Base-by-base conservation (phyloP, 2,888 invertebrate genomes). In the Mycalesis mineus region DNA sequence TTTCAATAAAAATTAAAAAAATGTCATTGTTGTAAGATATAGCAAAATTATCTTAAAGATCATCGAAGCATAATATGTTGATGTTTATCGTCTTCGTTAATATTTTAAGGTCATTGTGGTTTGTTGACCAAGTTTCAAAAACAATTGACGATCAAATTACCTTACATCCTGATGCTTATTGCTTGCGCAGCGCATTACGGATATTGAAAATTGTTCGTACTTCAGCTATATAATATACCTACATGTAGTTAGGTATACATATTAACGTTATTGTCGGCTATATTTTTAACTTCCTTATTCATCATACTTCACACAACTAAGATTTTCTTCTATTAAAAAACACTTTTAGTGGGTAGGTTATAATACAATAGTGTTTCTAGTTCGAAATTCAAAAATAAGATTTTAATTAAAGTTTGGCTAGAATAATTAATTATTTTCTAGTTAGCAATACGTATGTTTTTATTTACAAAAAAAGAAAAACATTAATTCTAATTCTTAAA, bases 401-500 rank as follows among this genome's bases (percentile, higher is more conserved):
- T 11, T 22, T 22, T 11, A 41, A 22, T 22, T n/a, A 22, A 22
- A 4, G 2, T 22, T 22, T 22, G 5, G n/a, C n/a, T n/a, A n/a
- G n/a, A n/a, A n/a, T n/a, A n/a, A n/a, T n/a, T n/a, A n/a, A n/a
- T n/a, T n/a, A n/a, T n/a, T n/a, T n/a, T n/a, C n/a, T n/a, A n/a
- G n/a, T n/a, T n/a, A n/a, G n/a, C n/a, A n/a, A n/a, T n/a, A n/a
- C n/a, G n/a, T n/a, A n/a, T n/a, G n/a, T 22, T 22, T 22, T 22
- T 22, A 5, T 22, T 4, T 22, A 22, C 22, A 22, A 22, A 5
- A 22, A 22, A 22, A 4, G 22, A 5, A 22, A n/a, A n/a, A n/a
- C n/a, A 2, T 22, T 22, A 22, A 22, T 22, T 4, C 2, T 22
- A 22, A 22, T 15, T 51, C n/a, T 55, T 41, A 58, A 57, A 57